Evolutionary conservation across 2,888 invertebrate genomes (phyloP).

Genomic region (Pseudococcus jackbeardsleyi): DNA sequence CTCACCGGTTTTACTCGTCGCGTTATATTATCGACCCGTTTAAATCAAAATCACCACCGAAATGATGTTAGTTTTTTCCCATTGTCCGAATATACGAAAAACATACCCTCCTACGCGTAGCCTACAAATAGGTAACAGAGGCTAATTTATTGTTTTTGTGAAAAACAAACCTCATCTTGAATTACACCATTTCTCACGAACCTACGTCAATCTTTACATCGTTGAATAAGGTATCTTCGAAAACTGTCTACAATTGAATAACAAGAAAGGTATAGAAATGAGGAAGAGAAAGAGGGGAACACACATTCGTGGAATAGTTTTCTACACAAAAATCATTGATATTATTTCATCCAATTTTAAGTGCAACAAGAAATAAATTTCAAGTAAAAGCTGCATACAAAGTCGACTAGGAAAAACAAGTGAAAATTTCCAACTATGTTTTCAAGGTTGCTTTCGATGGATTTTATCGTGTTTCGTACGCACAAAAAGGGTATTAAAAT

Average conservation of each 20-base stretch:
- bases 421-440: background rate
- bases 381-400: too few species aligned
- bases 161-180: conserved; percentile 46
- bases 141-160: conserved; percentile 63
- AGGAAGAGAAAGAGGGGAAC: background rate
- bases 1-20: background rate
- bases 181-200: conserved; percentile 46
- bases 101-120: conserved; percentile 58
- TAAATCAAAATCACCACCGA: conserved; percentile 54
- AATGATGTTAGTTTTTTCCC: conserved; percentile 59
- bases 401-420: background rate
- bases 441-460: background rate
- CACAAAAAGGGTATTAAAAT: background rate
- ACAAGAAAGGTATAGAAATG: background rate
- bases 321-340: background rate
- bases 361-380: too few species aligned
- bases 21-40: conserved; percentile 49
- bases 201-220: conserved; percentile 40
- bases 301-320: background rate
- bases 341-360: too few species aligned
- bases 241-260: background rate
- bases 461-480: background rate
- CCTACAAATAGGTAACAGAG: background rate
- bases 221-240: background rate
- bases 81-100: conserved; percentile 51